Conservation (phyloP, 2,113 vertebrate genomes). For the Heliornis fulica region DNA sequence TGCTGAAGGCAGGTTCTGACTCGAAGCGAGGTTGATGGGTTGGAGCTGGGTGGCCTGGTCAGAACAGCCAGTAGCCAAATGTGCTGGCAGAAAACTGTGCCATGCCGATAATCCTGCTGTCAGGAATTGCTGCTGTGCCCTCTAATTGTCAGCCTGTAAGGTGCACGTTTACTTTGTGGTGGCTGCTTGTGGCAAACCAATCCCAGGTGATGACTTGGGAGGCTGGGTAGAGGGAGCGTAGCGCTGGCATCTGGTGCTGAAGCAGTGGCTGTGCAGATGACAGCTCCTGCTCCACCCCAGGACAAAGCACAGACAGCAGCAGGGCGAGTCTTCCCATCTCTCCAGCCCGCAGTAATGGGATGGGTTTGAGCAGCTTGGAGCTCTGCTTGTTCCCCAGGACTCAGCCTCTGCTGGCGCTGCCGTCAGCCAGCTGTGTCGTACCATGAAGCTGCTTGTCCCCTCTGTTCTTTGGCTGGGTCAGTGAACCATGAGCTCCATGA, state of each 20-base stretch:
- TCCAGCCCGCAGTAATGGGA: background rate
- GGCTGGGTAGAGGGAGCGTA: background rate
- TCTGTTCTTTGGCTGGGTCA: background rate
- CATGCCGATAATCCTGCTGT: background rate
- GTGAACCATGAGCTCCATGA: background rate
- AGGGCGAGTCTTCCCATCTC: background rate
- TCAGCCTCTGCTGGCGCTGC: background rate
- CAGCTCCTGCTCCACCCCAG: background rate
- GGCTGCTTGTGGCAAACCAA: background rate
- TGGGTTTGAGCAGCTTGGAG: background rate
- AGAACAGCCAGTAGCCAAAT: background rate
- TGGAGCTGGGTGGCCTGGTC: background rate
- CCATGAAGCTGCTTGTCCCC: background rate
- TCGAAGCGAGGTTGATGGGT: background rate
- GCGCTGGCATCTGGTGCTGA: background rate
- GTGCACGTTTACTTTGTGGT: background rate
- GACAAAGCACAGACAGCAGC: background rate
- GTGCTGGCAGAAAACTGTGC: background rate
- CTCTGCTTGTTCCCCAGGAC: background rate
- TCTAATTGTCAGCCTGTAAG: background rate
- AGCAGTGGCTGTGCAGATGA: background rate
- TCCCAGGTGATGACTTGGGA: background rate
- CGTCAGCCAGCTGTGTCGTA: background rate
- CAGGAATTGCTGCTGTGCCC: background rate
- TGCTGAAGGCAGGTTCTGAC: too few species aligned